These are phyloP conservation scores for Formica aserva DNA, from an alignment of 2,888 invertebrate species.

Conservation along the genomic window DNA sequence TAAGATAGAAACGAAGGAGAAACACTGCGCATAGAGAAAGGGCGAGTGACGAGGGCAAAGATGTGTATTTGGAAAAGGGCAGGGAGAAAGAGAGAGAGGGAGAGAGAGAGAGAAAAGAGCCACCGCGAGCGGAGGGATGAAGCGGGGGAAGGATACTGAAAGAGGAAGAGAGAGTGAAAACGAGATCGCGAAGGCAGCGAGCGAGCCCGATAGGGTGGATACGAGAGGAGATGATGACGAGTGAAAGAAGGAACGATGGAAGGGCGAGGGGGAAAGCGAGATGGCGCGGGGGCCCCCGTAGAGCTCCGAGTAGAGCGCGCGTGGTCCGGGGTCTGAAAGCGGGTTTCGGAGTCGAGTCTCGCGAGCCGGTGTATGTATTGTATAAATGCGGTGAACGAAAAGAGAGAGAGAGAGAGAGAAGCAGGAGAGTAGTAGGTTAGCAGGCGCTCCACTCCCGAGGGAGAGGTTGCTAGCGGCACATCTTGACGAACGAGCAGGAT, in stretches of 20 bases:
- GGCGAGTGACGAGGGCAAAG: constrained; percentile 46
- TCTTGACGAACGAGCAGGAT: constrained; percentile 81
- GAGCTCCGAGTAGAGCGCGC: constrained; percentile 42
- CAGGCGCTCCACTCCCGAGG: constrained; percentile 80
- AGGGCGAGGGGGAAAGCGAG: constrained; percentile 53
- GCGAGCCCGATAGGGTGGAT: constrained; percentile 60
- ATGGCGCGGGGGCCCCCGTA: constrained; percentile 45
- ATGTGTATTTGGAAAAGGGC: constrained; percentile 48
- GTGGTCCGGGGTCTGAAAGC: constrained; percentile 76
- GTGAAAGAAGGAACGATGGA: constrained; percentile 55
- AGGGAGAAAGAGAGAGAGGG: no score
- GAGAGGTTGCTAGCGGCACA: constrained; percentile 79
- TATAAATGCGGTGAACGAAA: constrained; percentile 45
- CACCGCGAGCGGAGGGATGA: constrained; percentile 2
- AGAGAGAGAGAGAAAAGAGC: background rate
- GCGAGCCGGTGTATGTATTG: constrained; percentile 75
- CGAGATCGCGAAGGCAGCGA: constrained; percentile 71
- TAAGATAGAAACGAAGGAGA: constrained; percentile 54
- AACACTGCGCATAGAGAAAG: constrained; percentile 6
- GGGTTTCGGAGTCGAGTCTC: constrained; percentile 71
- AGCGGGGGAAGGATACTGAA: constrained; percentile 25
- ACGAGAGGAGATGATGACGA: constrained; percentile 30
- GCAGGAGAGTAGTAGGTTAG: constrained; percentile 83
- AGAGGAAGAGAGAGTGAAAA: constrained; percentile 65
- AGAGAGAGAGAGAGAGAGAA: constrained; percentile 18